Evolutionary conservation across 2,797 vertebrate species (phyloP), one percentile per base, ranked within the genome.

Genomic region (Pipistrellus pipistrellus): DNA sequence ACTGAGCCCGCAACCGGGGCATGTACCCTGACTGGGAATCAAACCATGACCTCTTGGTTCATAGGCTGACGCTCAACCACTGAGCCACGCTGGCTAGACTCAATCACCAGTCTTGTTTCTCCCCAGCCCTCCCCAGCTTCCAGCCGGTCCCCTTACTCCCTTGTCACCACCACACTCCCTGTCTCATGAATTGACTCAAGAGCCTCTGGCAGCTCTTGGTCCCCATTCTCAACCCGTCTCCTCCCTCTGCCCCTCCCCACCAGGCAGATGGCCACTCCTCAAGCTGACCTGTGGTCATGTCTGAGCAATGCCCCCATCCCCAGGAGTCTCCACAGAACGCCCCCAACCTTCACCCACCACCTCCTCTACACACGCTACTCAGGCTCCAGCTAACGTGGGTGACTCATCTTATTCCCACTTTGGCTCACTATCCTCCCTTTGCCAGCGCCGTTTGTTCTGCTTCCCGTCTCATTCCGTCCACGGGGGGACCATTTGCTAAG

Each of bases 241-340:
- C 21, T 25, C 41, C 51, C 4, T 6, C n/a, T n/a, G 18, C 53
- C 2, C 0, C 2, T 46, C 21, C 21, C 57, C 62, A 21, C 32
- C 41, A 15, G 55, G 55, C 71, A 15, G 46, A 18, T 3, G 2
- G 38, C 23, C 4, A 14, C 38, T 44, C 27, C 13, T 12, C 41
- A 4, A 9, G 13, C 46, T 3, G 27, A 35, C 23, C 55, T 38
- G 17, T 0, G 1, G 13, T 17, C 35, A 4, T 2, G 14, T 20
- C 57, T 62, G 32, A 6, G 6, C 41, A 1, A 2, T 25, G 78
- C 46, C 14, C 7, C 73, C 53, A 21, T 2, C 46, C 44, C 44
- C 93, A 27, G 59, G 59, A 30, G 59, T 59, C 51, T 32, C 71
- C n/a, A 14, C 44, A 32, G 35, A 46, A 38, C 0, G 2, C 10